Conservation (phyloP, 2,797 vertebrate species). For the Myotis pilosus region DNA sequence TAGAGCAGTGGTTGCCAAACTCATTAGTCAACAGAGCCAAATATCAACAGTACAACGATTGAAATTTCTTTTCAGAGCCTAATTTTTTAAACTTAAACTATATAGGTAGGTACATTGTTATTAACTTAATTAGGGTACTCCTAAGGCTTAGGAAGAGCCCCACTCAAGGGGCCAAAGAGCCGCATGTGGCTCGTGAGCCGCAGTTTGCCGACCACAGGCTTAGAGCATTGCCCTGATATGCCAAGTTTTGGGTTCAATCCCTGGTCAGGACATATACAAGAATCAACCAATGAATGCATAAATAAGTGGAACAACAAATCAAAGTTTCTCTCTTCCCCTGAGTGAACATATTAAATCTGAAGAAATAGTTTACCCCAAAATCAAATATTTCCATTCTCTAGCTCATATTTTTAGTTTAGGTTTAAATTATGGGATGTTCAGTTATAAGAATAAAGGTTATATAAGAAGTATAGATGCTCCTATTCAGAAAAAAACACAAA, state of each 20-base stretch:
- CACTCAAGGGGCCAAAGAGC: too few species aligned
- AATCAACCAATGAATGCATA: neutral
- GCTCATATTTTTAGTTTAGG: neutral
- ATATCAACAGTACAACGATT: too few species aligned
- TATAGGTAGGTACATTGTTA: too few species aligned
- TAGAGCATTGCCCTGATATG: neutral
- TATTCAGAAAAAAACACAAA: neutral
- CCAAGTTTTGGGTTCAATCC: neutral
- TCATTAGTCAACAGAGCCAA: too few species aligned
- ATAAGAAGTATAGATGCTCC: neutral
- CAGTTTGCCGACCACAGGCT: too few species aligned
- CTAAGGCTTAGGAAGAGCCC: too few species aligned
- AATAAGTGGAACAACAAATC: neutral
- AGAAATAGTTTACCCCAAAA: conserved; percentile 7
- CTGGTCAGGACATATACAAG: neutral
- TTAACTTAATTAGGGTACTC: too few species aligned
- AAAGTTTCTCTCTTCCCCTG: neutral
- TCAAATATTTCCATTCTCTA: neutral
- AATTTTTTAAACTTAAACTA: too few species aligned
- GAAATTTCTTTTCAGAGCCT: too few species aligned
- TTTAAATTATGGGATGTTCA: conserved; percentile 9
- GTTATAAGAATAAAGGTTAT: neutral
- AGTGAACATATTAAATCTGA: conserved; percentile 16
- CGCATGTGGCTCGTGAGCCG: too few species aligned
- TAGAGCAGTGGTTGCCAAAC: neutral